phyloP scores from a whole-genome alignment of 2,113 vertebrate species.

The Lampris incognitus region DNA sequence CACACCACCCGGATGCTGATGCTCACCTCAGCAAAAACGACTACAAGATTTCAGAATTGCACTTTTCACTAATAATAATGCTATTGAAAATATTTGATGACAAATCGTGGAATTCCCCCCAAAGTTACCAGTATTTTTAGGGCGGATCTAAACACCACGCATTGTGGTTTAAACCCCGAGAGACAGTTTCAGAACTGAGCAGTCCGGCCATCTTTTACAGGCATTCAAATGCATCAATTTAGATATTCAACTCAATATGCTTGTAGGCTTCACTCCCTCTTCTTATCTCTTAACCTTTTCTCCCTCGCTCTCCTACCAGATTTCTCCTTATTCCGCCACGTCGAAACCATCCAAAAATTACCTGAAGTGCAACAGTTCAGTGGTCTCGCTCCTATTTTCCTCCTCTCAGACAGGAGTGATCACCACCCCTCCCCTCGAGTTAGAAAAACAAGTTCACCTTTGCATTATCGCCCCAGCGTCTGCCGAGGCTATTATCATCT shows the following conservation, averaged over 20 bases:
- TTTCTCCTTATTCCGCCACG: neutral
- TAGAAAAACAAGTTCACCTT: conserved; percentile 64
- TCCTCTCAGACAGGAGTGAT: conserved; percentile 17
- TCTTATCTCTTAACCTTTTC: neutral
- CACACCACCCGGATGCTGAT: neutral
- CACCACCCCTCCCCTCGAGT: conserved; percentile 24
- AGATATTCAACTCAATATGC: conserved; percentile 33
- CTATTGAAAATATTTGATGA: conserved; percentile 61
- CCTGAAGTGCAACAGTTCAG: neutral
- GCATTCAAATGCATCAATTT: conserved; percentile 32
- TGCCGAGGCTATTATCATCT: conserved; percentile 54
- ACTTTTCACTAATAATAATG: conserved; percentile 61
- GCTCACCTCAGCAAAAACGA: conserved; percentile 58
- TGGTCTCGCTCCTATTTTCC: neutral
- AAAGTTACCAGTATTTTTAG: conserved; percentile 16
- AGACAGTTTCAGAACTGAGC: conserved; percentile 15
- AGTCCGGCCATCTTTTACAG: conserved; percentile 30
- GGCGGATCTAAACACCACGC: conserved; percentile 53
- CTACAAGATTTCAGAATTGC: conserved; percentile 41
- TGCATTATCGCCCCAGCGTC: conserved; percentile 57
- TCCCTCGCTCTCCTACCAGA: neutral
- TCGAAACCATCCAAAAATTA: neutral
- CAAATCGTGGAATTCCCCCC: conserved; percentile 50
- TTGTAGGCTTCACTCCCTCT: conserved; percentile 1
- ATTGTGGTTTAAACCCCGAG: conserved; percentile 32